phyloP scores from a whole-genome alignment of 2,113 vertebrate species.

The Varanus salvator region DNA sequence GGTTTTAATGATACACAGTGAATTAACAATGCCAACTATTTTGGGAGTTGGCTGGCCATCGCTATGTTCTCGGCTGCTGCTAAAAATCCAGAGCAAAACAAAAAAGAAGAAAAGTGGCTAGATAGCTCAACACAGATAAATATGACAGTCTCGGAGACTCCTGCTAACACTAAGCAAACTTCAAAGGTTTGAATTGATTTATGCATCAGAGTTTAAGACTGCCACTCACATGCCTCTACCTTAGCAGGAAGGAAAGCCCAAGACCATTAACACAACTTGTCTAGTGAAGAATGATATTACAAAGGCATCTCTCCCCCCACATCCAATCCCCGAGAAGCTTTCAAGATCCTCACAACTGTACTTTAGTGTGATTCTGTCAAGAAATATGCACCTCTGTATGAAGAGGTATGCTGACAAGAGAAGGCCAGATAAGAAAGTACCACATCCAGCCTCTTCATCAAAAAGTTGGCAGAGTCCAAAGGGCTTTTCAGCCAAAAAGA shows the following conservation, averaged over 20 bases:
- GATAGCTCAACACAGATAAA: not conserved
- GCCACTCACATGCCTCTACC: not conserved
- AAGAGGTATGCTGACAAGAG: not conserved
- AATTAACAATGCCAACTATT: not conserved
- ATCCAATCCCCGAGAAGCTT: not conserved
- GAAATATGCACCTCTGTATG: not conserved
- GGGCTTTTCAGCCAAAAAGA: not conserved
- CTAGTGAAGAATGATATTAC: not conserved
- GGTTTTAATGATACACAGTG: not conserved
- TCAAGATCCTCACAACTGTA: not conserved
- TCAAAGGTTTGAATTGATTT: not conserved
- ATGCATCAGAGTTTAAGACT: not conserved
- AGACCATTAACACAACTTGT: not conserved
- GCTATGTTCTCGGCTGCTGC: not conserved
- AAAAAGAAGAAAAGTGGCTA: not conserved
- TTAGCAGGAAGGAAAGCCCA: not conserved
- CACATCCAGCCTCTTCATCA: not conserved
- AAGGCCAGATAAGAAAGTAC: constrained; percentile 5
- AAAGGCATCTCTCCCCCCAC: not conserved
- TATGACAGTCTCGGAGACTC: not conserved
- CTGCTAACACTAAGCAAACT: constrained; percentile 17
- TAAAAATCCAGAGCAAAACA: not conserved
- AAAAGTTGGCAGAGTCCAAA: not conserved
- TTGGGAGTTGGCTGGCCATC: not conserved
- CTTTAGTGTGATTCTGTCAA: not conserved